These are phyloP conservation scores for Neomorphus geoffroyi DNA, from an alignment of 2,797 vertebrate genomes.

Conservation along the genomic window DNA sequence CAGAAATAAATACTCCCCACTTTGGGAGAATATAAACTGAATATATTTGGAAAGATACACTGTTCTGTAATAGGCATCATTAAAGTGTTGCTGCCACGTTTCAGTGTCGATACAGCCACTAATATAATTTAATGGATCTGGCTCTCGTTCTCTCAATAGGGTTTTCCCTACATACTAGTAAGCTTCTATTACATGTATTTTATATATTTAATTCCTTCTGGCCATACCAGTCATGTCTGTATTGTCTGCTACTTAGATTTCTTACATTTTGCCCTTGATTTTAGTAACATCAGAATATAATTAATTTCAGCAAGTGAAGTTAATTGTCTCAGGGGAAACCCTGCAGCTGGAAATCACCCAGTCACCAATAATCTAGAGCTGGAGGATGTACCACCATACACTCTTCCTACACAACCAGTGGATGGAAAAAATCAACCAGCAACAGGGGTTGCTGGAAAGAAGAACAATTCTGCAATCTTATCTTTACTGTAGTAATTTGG, in stretches of 20 bases:
- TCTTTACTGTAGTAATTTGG: background rate
- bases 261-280: background rate
- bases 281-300: background rate
- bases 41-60: background rate
- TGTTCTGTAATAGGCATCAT: background rate
- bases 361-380: background rate
- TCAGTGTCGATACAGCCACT: background rate
- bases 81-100: background rate
- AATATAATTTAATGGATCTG: background rate
- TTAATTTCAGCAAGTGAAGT: background rate
- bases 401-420: background rate
- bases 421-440: background rate
- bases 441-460: background rate
- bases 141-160: background rate
- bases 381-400: background rate
- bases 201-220: background rate
- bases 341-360: background rate
- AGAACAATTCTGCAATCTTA: background rate
- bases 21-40: background rate
- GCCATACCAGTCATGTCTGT: background rate
- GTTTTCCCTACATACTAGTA: background rate
- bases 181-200: background rate
- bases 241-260: background rate
- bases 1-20: background rate
- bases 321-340: background rate